Evolutionary conservation across 2,113 vertebrate genomes (phyloP).

Genomic region (Isichthys henryi): DNA sequence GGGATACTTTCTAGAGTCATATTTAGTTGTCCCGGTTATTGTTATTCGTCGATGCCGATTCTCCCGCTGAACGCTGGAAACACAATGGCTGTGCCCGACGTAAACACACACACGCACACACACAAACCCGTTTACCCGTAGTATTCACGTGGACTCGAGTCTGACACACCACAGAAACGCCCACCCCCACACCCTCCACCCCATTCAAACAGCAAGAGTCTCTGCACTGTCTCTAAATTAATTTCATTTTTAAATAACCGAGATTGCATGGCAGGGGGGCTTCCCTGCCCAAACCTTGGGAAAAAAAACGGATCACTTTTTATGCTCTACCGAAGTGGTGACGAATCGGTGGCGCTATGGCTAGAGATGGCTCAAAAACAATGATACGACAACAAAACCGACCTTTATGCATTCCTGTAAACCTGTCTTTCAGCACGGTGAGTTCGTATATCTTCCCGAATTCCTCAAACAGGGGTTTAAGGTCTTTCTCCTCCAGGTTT

Average conservation of each 20-base stretch:
- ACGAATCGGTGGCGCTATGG: not conserved
- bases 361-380: constrained; percentile 6
- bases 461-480: constrained; percentile 97
- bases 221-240: not conserved
- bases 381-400: constrained; percentile 43
- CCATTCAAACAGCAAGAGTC: not conserved
- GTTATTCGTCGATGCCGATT: not conserved
- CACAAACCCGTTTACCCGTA: not conserved
- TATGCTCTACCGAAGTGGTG: not conserved
- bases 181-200: not conserved
- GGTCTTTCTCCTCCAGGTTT: constrained; percentile 93
- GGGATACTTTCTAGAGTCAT: not conserved
- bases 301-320: constrained; percentile 2
- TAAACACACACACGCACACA: not conserved
- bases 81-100: constrained; percentile 2
- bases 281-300: constrained; percentile 8
- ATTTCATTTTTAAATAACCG: constrained; percentile 7
- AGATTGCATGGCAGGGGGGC: not conserved
- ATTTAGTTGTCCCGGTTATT: not conserved
- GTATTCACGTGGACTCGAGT: constrained; percentile 16
- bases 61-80: not conserved
- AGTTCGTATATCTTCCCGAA: constrained; percentile 98
- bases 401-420: constrained; percentile 99
- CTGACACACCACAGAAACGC: not conserved
- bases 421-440: constrained; percentile 96